Base-by-base conservation (phyloP, 2,797 vertebrate species). In the Chromis chromis region DNA sequence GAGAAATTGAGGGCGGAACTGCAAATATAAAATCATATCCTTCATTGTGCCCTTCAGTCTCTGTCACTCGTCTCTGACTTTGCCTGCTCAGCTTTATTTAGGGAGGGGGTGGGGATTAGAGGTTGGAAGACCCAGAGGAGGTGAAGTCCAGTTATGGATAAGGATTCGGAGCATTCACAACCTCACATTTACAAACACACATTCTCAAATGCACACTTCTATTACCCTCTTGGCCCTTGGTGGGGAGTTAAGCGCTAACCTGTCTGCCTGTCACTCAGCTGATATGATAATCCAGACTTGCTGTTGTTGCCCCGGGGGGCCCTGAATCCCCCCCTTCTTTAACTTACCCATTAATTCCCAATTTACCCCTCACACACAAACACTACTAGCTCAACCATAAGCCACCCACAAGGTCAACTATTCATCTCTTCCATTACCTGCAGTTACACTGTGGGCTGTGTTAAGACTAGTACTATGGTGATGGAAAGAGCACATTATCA, bases 261-360 rank as follows among this genome's bases (percentile, higher is more conserved):
- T 53, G 17, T 52, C 55, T 40, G 50, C 68, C 70, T 82, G 72
- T 74, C 74, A 64, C 54, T 79, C 67, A 67, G 69, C 44, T 75
- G 82, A 86, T 81, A 77, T 79, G 65, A 77, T 75, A 75, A 79
- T 81, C 72, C 52, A 76, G 56, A 81, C 56, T 61, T 70, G 40
- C 48, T 67, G 49, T 24, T 61, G 55, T 70, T 53, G 56, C 61
- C 71, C 59, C 0, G 0, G 19, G 55, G 49, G 21, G 27, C 21
- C 19, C 25, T 3, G 14, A 56, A 44, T 46, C 19, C 68, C 54
- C 33, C 59, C 54, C 33, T 36, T 36, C 10, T 36, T 59, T 76
- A 59, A 70, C 6, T 25, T 61, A 63, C 22, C 48, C 42, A 70
- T 74, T 70, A 52, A 65, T 65, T 46, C 63, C 31, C 54, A 33